Evolutionary conservation across 2,113 vertebrate species (phyloP), one percentile per base, ranked within the genome.

Genomic region (Colaptes auratus): DNA sequence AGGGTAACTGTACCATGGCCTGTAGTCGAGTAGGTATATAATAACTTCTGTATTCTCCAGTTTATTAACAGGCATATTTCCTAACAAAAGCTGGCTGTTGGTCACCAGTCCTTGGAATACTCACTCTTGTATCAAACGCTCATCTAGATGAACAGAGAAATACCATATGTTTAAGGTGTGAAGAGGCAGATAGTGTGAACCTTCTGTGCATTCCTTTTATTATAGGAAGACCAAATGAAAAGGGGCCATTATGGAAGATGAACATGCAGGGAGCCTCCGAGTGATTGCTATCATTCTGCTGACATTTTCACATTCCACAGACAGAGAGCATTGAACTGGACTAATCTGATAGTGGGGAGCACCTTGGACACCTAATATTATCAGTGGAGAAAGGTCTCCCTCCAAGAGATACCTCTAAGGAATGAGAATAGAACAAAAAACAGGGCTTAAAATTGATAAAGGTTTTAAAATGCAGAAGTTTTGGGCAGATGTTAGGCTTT

Each of bases 341-440:
- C 52, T 53, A 35, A 83, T 60, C 33, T 17, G 3, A 30, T 46
- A 72, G 39, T 67, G 42, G 23, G 31, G 24, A 46, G 12, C 50
- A 19, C 19, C 59, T 76, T 82, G 48, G 52, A 88, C n/a, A 77
- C 52, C 39, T 30, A 50, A 8, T 56, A 61, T 46, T 86, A 36
- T 52, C 28, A 72, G 2, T 11, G 42, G 53, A 74, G 28, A 84
- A 78, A 48, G 0, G 0, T 73, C 23, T 69, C 3, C 21, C 15
- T 74, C 70, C 30, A 39, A 39, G 65, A 88, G 24, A 23, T 82
- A 31, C 48, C 53, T 67, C 23, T 52, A 86, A 73, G 10, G 30
- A 50, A 83, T 55, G 71, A 86, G 17, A 86, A 44, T 4, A 58
- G 24, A 63, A 18, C 1, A 36, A 88, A 76, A 69, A 69, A 50